phyloP scores from a whole-genome alignment of 2,113 vertebrate species.

The Mesoclemmys tuberculata region DNA sequence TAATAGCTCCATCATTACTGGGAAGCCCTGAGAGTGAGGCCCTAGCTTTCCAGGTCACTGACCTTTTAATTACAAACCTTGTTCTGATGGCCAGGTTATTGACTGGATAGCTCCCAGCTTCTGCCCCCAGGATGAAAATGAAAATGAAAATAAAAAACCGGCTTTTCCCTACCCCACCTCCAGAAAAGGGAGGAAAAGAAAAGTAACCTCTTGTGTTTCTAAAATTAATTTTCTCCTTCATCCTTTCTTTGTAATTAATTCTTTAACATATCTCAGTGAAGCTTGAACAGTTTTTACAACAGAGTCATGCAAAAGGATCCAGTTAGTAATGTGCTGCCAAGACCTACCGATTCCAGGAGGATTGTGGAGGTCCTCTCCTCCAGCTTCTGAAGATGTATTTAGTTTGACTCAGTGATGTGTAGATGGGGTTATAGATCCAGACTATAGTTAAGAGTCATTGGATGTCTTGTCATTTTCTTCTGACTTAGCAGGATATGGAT shows the following conservation, averaged over 20 bases:
- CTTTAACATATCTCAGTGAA: conserved; percentile 76
- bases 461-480: neutral
- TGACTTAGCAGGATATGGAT: neutral
- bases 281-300: conserved; percentile 57
- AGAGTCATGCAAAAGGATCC: neutral
- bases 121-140: conserved; percentile 77
- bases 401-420: neutral
- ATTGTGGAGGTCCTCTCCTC: neutral
- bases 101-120: conserved; percentile 84
- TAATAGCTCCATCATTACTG: conserved; percentile 86
- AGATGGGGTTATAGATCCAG: accelerated
- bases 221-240: conserved; percentile 85
- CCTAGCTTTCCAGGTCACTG: conserved; percentile 87
- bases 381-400: neutral
- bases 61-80: conserved; percentile 91
- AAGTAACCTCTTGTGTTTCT: conserved; percentile 82
- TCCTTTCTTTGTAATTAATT: conserved; percentile 85
- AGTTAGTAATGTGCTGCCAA: neutral
- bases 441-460: neutral
- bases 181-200: conserved; percentile 73
- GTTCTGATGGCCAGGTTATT: conserved; percentile 88
- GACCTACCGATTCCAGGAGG: neutral
- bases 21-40: conserved; percentile 84
- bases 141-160: conserved; percentile 70
- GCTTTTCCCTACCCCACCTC: conserved; percentile 76